Evolutionary conservation across 1,140 invertebrate genomes (phyloP).

Genomic region (Akabosia matsudoensis): DNA sequence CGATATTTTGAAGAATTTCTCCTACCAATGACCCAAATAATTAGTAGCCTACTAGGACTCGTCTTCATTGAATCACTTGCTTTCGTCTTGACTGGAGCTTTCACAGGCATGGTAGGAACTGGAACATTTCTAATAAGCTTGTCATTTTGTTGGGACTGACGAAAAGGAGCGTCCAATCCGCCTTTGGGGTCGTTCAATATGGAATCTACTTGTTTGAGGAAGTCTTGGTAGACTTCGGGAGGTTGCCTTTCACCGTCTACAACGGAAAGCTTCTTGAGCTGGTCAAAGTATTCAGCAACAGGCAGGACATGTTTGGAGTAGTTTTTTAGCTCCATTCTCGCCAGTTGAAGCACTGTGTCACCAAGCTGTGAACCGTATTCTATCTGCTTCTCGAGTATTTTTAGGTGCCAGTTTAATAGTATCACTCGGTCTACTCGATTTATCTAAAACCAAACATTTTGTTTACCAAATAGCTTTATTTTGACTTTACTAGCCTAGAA

Average conservation of each 20-base stretch:
- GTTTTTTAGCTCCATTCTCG: conserved; percentile 80
- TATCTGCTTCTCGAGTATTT: conserved; percentile 78
- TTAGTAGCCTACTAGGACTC: conserved; percentile 48
- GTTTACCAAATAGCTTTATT: too few species aligned
- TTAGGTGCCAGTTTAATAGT: conserved; percentile 77
- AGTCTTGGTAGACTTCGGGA: conserved; percentile 62
- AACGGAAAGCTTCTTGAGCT: conserved; percentile 74
- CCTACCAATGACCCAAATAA: conserved; percentile 72
- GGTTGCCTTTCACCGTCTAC: conserved; percentile 81
- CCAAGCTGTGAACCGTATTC: conserved; percentile 83
- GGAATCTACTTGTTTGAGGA: conserved; percentile 8
- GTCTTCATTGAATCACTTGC: not conserved
- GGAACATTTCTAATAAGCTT: not conserved
- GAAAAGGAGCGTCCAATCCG: not conserved
- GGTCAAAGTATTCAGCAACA: conserved; percentile 83
- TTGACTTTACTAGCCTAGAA: too few species aligned
- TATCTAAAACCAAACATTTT: conserved; percentile 59
- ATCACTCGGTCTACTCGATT: conserved; percentile 80
- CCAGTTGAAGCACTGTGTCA: conserved; percentile 77
- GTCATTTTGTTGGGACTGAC: not conserved
- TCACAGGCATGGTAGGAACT: conserved; percentile 7
- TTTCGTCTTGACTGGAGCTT: not conserved
- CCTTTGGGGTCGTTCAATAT: conserved; percentile 8
- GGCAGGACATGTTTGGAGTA: conserved; percentile 79
- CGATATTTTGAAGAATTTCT: too few species aligned